These are phyloP conservation scores for Isotomurus palustris DNA, from an alignment of 2,888 invertebrate genomes.

Conservation along the genomic window DNA sequence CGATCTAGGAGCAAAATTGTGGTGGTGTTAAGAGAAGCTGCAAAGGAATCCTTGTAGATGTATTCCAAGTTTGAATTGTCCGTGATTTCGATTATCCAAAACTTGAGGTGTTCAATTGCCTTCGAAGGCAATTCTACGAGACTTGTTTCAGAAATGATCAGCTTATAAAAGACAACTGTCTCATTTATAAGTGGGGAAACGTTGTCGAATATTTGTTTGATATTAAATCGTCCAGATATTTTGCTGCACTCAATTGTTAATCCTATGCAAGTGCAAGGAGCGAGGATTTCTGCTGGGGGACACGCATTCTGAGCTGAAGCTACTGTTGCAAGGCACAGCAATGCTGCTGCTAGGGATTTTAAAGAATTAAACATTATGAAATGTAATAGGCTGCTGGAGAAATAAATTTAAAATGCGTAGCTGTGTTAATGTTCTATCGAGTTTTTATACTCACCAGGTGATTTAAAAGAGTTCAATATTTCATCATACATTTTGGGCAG, in stretches of 20 bases:
- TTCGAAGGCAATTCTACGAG: slow-evolving; percentile 5
- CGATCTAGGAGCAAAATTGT: background rate
- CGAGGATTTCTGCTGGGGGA: background rate
- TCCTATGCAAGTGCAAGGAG: background rate
- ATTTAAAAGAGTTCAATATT: too few species aligned
- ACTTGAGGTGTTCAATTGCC: slow-evolving; percentile 4
- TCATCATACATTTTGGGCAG: too few species aligned
- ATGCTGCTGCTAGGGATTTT: too few species aligned
- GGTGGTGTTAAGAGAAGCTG: background rate
- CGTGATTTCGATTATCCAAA: background rate
- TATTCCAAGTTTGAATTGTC: slow-evolving; percentile 4
- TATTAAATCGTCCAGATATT: slow-evolving; percentile 9
- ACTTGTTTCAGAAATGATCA: background rate
- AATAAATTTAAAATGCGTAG: too few species aligned
- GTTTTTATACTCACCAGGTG: too few species aligned
- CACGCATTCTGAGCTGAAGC: too few species aligned
- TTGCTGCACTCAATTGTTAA: background rate
- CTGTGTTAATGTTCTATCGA: too few species aligned
- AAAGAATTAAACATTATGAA: too few species aligned
- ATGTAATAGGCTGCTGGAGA: too few species aligned
- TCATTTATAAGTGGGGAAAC: background rate
- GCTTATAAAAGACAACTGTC: background rate
- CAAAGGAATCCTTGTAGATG: slow-evolving; percentile 4
- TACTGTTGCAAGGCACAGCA: too few species aligned
- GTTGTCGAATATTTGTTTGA: slow-evolving; percentile 6